phyloP scores from a whole-genome alignment of 2,797 vertebrate genomes.

The Peromyscus attwateri region DNA sequence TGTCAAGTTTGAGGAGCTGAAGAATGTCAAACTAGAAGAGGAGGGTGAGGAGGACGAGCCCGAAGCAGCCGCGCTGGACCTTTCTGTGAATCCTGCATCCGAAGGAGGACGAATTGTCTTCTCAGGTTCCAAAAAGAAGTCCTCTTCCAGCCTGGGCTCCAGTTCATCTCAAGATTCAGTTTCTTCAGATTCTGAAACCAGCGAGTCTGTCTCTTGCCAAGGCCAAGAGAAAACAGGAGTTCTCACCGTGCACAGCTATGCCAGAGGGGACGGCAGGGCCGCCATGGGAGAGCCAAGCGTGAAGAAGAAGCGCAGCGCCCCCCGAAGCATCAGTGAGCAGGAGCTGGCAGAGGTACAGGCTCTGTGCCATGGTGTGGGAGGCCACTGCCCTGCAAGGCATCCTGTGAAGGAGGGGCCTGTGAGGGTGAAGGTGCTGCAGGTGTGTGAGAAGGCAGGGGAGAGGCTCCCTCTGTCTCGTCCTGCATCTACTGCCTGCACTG shows the following conservation, averaged over 20 bases:
- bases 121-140: slow-evolving; percentile 78
- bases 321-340: slow-evolving; percentile 85
- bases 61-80: slow-evolving; percentile 88
- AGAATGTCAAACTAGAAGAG: slow-evolving; percentile 87
- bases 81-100: slow-evolving; percentile 87
- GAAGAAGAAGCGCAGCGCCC: slow-evolving; percentile 83
- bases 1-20: slow-evolving; percentile 89
- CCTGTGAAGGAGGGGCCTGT: not conserved
- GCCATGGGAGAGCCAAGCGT: slow-evolving; percentile 53
- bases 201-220: slow-evolving; percentile 91
- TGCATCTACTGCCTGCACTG: not conserved
- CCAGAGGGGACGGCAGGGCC: slow-evolving; percentile 87
- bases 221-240: slow-evolving; percentile 91
- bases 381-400: not conserved
- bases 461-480: not conserved
- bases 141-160: slow-evolving; percentile 80
- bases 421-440: not conserved
- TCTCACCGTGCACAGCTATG: slow-evolving; percentile 94
- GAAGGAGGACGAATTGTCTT: slow-evolving; percentile 79
- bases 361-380: not conserved
- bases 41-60: slow-evolving; percentile 83
- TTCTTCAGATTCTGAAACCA: slow-evolving; percentile 92
- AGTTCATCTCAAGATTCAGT: slow-evolving; percentile 84
- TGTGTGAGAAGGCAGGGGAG: not conserved
- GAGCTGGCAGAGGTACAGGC: slow-evolving; percentile 88